Percentiles rank a stretch among this genome's conserved stretches.
phyloP scores from a whole-genome alignment of 2,113 vertebrate species.

The Equus przewalskii region DNA sequence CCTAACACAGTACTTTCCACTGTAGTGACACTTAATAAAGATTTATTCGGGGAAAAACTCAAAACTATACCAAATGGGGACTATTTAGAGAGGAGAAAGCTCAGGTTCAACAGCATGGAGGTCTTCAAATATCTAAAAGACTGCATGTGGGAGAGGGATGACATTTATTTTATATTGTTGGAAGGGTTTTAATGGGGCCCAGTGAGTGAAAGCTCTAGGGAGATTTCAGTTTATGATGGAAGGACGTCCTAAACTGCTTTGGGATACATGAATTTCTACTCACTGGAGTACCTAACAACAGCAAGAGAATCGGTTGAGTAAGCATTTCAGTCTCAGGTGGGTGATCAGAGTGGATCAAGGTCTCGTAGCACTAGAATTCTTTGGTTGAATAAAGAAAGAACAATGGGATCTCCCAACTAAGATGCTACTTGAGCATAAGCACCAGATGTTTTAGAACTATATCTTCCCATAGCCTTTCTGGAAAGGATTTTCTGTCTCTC shows the following conservation, averaged over 20 bases:
- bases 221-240: constrained; percentile 29
- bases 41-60: constrained; percentile 32
- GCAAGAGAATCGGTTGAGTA: background rate
- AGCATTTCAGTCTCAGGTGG: background rate
- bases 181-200: background rate
- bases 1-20: background rate
- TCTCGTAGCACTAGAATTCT: background rate
- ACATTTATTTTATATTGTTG: background rate
- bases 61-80: background rate
- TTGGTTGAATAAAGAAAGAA: background rate
- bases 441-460: background rate
- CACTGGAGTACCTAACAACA: background rate
- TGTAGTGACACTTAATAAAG: background rate
- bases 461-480: background rate
- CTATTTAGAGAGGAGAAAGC: background rate
- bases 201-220: background rate
- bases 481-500: background rate
- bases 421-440: background rate
- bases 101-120: background rate
- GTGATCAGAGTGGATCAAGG: background rate
- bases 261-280: background rate
- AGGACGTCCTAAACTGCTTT: background rate
- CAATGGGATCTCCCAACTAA: background rate
- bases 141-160: background rate
- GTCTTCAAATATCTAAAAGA: constrained; percentile 19